Conservation (phyloP, 1,140 invertebrate genomes). For the Drosophila repleta region DNA sequence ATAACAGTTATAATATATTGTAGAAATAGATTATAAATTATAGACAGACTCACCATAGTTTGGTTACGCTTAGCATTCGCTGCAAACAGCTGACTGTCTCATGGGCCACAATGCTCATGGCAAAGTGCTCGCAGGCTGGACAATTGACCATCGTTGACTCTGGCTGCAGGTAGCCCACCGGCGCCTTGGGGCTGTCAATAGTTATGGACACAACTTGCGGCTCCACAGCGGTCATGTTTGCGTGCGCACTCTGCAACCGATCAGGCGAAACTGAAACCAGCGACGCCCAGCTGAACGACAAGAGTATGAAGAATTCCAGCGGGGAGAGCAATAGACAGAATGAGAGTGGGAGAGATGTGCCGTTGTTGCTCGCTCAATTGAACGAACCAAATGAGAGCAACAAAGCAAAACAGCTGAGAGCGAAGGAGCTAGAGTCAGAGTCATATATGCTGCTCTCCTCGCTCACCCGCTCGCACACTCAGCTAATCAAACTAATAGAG, state of each 20-base stretch:
- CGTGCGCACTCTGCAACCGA: slow-evolving; percentile 31
- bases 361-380: too few species aligned
- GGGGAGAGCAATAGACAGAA: slow-evolving; percentile 5
- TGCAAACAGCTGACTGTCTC: slow-evolving; percentile 70
- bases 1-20: not conserved
- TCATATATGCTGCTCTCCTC: not conserved
- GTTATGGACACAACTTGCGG: slow-evolving; percentile 61
- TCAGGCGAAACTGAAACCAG: slow-evolving; percentile 41
- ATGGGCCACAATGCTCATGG: slow-evolving; percentile 57
- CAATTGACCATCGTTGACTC: slow-evolving; percentile 68
- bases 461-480: not conserved
- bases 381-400: too few species aligned
- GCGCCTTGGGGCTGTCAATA: slow-evolving; percentile 43
- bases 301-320: not conserved
- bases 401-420: not conserved
- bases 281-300: slow-evolving; percentile 20
- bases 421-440: not conserved
- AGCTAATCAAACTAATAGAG: too few species aligned
- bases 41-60: slow-evolving; percentile 60
- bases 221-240: slow-evolving; percentile 66
- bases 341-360: too few species aligned
- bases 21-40: not conserved
- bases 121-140: slow-evolving; percentile 63
- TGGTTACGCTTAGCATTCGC: slow-evolving; percentile 54
- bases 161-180: slow-evolving; percentile 55